Base-by-base conservation (phyloP, 2,113 vertebrate genomes). In the Galemys pyrenaicus region DNA sequence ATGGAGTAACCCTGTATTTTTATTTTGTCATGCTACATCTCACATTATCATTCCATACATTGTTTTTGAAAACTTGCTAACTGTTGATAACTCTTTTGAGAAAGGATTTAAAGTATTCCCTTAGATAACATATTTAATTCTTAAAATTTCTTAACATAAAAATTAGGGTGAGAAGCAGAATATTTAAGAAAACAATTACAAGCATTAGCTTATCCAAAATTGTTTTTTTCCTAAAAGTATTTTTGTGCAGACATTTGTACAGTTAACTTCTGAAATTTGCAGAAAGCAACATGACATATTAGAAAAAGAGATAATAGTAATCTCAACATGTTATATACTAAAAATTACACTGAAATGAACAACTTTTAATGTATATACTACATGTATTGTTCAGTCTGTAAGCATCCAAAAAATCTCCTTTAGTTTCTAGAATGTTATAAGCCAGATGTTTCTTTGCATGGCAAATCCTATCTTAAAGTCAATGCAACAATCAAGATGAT, bases 91-190 rank as follows among this genome's bases (percentile, higher is more conserved):
- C 94, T 62, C 41, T 56, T 91, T 39, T 51, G 49, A 88, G 46
- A 81, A 88, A 37, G 56, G 13, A n/a, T 96, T 58, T 74, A 85
- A 85, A 15, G 9, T 75, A 54, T 60, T 92, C 3, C 3, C 41
- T 35, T 82, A 64, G 13, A 65, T 70, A 62, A 89, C 87, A 74
- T 41, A 82, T 30, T 54, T 81, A 92, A 92, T 56, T 73, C 30
- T 89, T 94, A 51, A 8, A 89, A 5, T 77, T 96, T 82, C 37
- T 68, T 93, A 64, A 94, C 96, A 39, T 75, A 62, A 83, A 84
- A 93, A 64, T n/a, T 92, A 95, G 41, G 67, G 62, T 87, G 4
- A 95, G 15, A 93, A 90, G 82, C 41, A 71, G n/a, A 88, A 78
- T 2, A 95, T n/a, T n/a, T n/a, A n/a, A n/a, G n/a, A n/a, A n/a